Evolutionary conservation across 2,113 vertebrate species (phyloP).

Genomic region (Megaleporinus macrocephalus): DNA sequence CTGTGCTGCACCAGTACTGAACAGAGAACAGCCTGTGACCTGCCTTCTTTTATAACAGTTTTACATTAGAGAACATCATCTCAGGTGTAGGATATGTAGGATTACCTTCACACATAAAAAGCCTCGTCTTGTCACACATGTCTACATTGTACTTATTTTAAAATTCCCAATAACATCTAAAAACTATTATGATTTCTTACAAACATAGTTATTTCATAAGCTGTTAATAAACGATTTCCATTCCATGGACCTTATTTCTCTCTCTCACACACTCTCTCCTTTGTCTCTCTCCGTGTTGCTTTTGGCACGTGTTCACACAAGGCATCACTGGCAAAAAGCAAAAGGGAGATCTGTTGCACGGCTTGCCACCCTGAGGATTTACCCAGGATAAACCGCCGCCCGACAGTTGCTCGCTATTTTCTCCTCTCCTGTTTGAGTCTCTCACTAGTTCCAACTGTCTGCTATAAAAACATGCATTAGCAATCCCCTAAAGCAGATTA

Average conservation of each 20-base stretch:
- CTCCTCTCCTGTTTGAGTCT: slow-evolving; percentile 4
- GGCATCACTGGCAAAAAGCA: background rate
- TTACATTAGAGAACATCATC: background rate
- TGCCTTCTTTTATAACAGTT: background rate
- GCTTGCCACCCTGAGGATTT: slow-evolving; percentile 35
- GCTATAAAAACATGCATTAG: slow-evolving; percentile 44
- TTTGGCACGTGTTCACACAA: background rate
- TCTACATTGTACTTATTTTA: no score
- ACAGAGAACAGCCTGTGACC: background rate
- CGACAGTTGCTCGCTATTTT: slow-evolving; percentile 35
- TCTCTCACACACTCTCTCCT: no score
- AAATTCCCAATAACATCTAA: no score
- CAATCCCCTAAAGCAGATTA: slow-evolving; percentile 81
- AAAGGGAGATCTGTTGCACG: background rate
- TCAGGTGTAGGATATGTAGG: no score
- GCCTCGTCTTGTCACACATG: no score
- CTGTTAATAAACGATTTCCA: no score
- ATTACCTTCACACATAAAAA: no score
- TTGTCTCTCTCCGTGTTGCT: background rate
- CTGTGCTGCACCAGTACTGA: background rate
- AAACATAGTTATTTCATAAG: no score
- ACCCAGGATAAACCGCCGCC: slow-evolving; percentile 5
- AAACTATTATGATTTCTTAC: no score
- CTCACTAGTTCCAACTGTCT: slow-evolving; percentile 5
- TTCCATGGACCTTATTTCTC: background rate